Conservation (phyloP, 2,113 vertebrate genomes). For the Nettapus auritus region DNA sequence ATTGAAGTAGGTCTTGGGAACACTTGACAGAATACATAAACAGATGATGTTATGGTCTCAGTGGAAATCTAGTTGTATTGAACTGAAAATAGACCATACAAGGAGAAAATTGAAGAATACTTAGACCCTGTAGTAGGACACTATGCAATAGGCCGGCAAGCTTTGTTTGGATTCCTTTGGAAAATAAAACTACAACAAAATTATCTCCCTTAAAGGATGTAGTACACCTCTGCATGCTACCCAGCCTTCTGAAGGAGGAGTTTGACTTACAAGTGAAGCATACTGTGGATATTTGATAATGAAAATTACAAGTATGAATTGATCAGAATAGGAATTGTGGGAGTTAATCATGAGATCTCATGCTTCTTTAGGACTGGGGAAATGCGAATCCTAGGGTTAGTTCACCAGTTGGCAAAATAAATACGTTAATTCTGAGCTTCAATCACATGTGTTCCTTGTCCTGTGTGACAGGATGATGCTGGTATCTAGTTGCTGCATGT, state of each 20-base stretch:
- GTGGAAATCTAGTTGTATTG: conserved; percentile 49
- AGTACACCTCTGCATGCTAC: background rate
- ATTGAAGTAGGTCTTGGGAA: conserved; percentile 56
- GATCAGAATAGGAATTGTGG: background rate
- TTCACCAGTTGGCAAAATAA: background rate
- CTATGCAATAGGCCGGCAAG: background rate
- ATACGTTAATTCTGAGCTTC: accelerated
- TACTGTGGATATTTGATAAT: background rate
- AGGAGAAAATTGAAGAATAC: conserved; percentile 30
- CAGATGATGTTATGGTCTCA: conserved; percentile 56
- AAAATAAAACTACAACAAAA: background rate
- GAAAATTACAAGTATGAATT: background rate
- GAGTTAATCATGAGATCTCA: background rate
- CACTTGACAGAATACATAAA: conserved; percentile 50
- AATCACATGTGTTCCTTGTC: background rate
- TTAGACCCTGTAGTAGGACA: background rate
- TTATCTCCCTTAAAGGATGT: background rate
- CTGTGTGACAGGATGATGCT: background rate
- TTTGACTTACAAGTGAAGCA: background rate
- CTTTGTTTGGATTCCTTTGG: background rate
- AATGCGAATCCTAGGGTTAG: accelerated
- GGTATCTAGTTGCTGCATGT: background rate
- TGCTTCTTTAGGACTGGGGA: background rate
- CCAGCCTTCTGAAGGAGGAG: background rate
- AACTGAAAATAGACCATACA: conserved; percentile 54